Conservation (phyloP, 2,113 vertebrate genomes). For the Toxotes jaculatrix region DNA sequence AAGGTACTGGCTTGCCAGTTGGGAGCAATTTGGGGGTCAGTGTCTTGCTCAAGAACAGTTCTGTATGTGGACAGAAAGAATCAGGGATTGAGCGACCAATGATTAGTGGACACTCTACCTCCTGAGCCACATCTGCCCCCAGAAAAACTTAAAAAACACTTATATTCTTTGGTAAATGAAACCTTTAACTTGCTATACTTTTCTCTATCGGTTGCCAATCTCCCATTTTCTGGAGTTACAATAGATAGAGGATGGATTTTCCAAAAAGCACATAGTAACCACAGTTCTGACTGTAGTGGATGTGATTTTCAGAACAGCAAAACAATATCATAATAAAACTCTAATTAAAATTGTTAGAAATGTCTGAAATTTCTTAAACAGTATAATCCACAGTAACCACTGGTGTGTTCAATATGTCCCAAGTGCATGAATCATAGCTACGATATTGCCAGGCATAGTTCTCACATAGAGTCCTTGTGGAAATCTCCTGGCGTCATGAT, state of each 20-base stretch:
- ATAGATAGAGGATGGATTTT: neutral
- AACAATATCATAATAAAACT: neutral
- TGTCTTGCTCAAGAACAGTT: neutral
- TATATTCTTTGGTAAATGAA: neutral
- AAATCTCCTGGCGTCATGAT: neutral
- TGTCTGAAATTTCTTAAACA: neutral
- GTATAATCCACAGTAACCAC: neutral
- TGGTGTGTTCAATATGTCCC: neutral
- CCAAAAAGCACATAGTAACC: neutral
- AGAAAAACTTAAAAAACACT: neutral
- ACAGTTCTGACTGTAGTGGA: neutral
- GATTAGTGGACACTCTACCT: neutral
- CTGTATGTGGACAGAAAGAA: neutral
- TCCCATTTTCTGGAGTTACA: neutral
- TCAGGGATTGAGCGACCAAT: neutral
- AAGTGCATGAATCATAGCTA: neutral
- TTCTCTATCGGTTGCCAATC: neutral
- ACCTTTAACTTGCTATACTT: neutral
- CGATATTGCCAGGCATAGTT: neutral
- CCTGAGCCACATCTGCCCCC: neutral
- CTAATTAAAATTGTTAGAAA: neutral
- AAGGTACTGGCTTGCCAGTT: neutral
- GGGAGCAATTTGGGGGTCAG: slow-evolving; percentile 2
- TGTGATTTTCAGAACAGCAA: neutral
- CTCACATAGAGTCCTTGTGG: neutral